Percentiles rank a stretch among this genome's conserved stretches.
Conservation (phyloP, 2,888 invertebrate species). For the Agrochola litura region DNA sequence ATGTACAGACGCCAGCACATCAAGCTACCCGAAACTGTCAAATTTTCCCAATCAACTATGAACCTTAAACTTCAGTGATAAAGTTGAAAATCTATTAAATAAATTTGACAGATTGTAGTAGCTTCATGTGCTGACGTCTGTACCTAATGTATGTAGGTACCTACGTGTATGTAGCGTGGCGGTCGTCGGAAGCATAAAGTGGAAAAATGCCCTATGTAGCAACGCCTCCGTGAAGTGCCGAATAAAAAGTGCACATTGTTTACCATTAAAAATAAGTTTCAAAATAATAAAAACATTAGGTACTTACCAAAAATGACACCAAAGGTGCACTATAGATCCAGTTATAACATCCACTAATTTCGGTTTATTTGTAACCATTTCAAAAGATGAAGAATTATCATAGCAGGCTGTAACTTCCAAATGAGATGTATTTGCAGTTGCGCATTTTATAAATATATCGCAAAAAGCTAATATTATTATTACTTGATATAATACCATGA, state of each 20-base stretch:
- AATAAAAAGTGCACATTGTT: background rate
- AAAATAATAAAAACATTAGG: slow-evolving; percentile 24
- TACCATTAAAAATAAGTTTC: background rate
- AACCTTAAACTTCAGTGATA: too few relatives aligned
- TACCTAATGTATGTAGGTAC: background rate
- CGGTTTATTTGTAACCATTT: slow-evolving; percentile 28
- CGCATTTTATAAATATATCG: background rate
- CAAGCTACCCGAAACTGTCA: too few relatives aligned
- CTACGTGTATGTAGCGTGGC: background rate
- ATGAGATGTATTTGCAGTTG: slow-evolving; percentile 14
- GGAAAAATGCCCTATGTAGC: background rate
- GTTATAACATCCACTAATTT: slow-evolving; percentile 50
- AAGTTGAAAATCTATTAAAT: too few relatives aligned
- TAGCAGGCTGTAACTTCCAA: slow-evolving; percentile 52
- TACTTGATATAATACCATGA: slow-evolving; percentile 23
- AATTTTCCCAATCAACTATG: too few relatives aligned
- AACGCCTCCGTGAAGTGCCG: background rate
- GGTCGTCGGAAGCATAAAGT: background rate
- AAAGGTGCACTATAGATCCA: slow-evolving; percentile 58
- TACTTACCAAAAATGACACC: slow-evolving; percentile 64
- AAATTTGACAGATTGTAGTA: too few relatives aligned
- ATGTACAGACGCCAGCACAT: too few relatives aligned
- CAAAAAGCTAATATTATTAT: slow-evolving; percentile 13
- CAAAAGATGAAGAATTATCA: slow-evolving; percentile 34
- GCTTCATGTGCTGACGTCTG: too few relatives aligned